Base-by-base conservation (phyloP, 2,113 vertebrate genomes). In the Ammodramus savannarum region DNA sequence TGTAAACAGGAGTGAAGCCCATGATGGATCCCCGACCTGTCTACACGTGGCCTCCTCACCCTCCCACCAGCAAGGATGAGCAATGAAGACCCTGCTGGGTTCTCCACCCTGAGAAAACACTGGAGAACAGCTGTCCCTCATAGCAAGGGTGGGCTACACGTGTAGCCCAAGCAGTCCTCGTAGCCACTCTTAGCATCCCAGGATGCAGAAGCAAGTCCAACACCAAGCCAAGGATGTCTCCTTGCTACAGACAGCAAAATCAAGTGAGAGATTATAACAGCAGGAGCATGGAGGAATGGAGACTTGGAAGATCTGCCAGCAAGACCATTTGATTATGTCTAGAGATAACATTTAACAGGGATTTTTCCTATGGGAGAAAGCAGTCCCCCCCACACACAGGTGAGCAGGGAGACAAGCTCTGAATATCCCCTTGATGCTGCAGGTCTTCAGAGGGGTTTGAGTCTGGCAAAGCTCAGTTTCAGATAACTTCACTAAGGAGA, bases 1-100 rank as follows among this genome's bases (percentile, higher is more conserved):
- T 94, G 43, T 94, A 96, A 97, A 96, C 20, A 97, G 59, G 43
- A 82, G 23, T 0, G 10, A 66, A 96, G 75, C 46, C 74, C 10
- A 9, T 8, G 38, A 69, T 69, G 68, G 46, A 90, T 91, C 65
- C 66, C 51, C 85, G 83, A 83, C 39, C 68, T 67, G 22, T 22
- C 86, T 46, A 76, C 63, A 44, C 0, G 0, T 4, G 61, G 72
- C 26, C 27, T 89, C 41, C 54, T 76, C 5, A 7, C 29, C 62
- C 74, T 91, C 84, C 63, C 81, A 91, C 81, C n/a, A 49, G 41
- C 23, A 82, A 93, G 55, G 29, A 91, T 76, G 71, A 96, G 59
- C 84, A 93, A 89, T 1, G 11, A 76, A 49, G 65, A 85, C 43
- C 39, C 85, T 83, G 89, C 55, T 87, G 86, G 9, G 61, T 20